Base-by-base conservation (phyloP, 2,888 invertebrate genomes). In the Spodoptera exigua region DNA sequence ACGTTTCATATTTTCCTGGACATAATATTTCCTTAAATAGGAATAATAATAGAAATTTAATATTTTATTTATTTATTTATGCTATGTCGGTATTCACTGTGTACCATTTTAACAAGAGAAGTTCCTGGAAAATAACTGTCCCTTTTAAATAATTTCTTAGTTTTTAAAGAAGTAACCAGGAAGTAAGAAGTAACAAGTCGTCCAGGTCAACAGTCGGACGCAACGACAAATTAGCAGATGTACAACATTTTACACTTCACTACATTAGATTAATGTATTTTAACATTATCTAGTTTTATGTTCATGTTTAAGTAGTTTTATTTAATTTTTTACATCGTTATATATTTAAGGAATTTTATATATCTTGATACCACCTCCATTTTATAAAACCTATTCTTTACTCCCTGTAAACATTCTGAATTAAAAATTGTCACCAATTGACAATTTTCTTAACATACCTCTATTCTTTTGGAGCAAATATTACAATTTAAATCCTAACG, bases 181-280 rank as follows among this genome's bases (percentile, higher is more conserved):
- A 76, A 79, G 55, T 32, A 16, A 46, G 61, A 61, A 62, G 45
- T 70, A 61, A 39, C 59, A 37, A 12, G 54, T 43, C 36, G 78
- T 72, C 68, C 63, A 68, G 80, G 80, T 76, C 80, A 74, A 44
- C 62, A 27, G 10, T 1, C 27, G 7, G 27, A 27, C 27, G 36
- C 46, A 57, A 40, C 49, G 58, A 76, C 81, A 59, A 78, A 78
- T 73, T 58, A 32, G 54, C 62, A 46, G 37, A 62, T 59, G 76
- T 73, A 57, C 52, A 70, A 61, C 57, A 63, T 61, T 62, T 68
- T 67, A 67, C 59, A 60, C 46, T 44, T 65, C 67, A 72, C 64
- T 73, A 61, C 12, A 16, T 17, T 40, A 55, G 45, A 71, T 75
- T 71, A 62, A 70, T 70, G 45, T 35, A 37, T 47, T 60, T 48